phyloP scores from a whole-genome alignment of 2,797 vertebrate species.

The Crenichthys baileyi region DNA sequence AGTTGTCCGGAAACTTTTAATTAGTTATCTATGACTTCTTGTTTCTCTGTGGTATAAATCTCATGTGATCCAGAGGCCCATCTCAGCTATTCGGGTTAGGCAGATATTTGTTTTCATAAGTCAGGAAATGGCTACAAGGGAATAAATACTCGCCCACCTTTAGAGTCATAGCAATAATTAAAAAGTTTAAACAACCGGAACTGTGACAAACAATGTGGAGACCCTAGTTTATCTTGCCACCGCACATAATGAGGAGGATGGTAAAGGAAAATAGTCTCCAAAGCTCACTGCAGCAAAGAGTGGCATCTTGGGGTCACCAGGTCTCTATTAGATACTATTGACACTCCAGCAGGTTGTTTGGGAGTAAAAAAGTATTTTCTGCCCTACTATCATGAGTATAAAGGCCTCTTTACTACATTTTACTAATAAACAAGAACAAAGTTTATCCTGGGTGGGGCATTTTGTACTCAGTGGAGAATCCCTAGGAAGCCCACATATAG shows the following conservation, averaged over 20 bases:
- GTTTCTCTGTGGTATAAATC: neutral
- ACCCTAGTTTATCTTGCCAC: neutral
- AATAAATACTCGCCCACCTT: conserved; percentile 1
- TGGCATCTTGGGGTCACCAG: neutral
- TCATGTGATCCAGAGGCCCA: neutral
- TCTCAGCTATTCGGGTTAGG: neutral
- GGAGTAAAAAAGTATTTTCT: neutral
- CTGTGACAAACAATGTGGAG: neutral
- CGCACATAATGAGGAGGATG: neutral
- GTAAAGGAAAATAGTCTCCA: neutral
- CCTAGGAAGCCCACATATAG: neutral
- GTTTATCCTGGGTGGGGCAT: neutral
- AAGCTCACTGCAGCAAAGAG: neutral
- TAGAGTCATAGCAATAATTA: neutral
- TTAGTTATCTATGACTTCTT: neutral
- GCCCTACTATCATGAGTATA: neutral
- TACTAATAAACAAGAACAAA: neutral
- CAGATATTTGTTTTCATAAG: conserved; percentile 1
- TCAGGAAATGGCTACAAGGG: neutral
- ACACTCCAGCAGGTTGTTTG: neutral
- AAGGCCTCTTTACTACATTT: neutral
- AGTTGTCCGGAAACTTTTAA: neutral
- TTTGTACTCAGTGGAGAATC: neutral
- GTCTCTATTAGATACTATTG: neutral
- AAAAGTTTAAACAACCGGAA: neutral